Percentiles rank a stretch among this genome's conserved stretches.
phyloP scores from a whole-genome alignment of 2,888 invertebrate genomes.

The Drosophila yooni region DNA sequence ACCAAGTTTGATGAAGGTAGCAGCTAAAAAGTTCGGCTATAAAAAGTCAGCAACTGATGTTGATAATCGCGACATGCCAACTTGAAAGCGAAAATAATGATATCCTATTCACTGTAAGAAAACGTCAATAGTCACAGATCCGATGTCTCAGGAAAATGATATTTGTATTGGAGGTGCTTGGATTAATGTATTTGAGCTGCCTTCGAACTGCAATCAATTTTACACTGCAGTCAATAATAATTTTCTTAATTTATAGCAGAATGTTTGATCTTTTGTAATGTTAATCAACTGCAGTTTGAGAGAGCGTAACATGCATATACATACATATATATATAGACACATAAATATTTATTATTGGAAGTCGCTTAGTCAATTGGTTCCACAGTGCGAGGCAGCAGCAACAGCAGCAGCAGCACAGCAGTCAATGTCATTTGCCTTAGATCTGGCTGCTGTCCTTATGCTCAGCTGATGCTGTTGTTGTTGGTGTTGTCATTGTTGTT shows the following conservation, averaged over 20 bases:
- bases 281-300: neutral
- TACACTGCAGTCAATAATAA: neutral
- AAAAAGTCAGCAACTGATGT: neutral
- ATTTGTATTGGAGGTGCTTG: neutral
- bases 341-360: neutral
- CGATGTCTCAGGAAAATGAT: neutral
- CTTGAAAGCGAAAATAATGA: neutral
- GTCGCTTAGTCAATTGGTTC: slow-evolving; percentile 20
- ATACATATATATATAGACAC: neutral
- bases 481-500: slow-evolving; percentile 21
- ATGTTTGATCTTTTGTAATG: neutral
- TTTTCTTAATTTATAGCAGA: neutral
- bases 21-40: too few relatives aligned
- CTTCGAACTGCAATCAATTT: neutral
- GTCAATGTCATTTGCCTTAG: slow-evolving; percentile 68
- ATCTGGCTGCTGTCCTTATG: slow-evolving; percentile 18
- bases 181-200: neutral
- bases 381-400: slow-evolving; percentile 53
- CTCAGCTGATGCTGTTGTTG: slow-evolving; percentile 47
- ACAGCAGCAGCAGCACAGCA: slow-evolving; percentile 7
- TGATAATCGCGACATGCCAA: neutral
- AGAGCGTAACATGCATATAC: neutral
- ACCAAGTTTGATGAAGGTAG: neutral
- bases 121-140: neutral
- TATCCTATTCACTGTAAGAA: neutral